Percentiles rank a stretch among this genome's conserved stretches.
These are phyloP conservation scores for Ispidina lecontei DNA, from an alignment of 2,797 vertebrate species.

Conservation along the genomic window DNA sequence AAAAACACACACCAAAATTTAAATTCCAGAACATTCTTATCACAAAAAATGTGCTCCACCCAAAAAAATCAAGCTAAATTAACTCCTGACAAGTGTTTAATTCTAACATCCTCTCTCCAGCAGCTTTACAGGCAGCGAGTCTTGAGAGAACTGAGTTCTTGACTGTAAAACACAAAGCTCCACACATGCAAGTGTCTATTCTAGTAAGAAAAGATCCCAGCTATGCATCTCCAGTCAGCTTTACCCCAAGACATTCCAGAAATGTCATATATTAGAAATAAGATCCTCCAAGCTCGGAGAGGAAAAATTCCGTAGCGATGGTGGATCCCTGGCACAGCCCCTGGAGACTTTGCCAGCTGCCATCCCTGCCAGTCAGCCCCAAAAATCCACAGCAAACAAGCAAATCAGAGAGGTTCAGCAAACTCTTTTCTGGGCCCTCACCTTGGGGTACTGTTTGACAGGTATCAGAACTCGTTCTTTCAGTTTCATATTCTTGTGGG, in stretches of 20 bases:
- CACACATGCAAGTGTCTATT: not conserved
- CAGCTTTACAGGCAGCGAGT: not conserved
- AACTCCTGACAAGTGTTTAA: not conserved
- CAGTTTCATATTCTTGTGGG: slow-evolving; percentile 93
- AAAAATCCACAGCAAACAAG: not conserved
- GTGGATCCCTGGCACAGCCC: not conserved
- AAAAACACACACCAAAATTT: not conserved
- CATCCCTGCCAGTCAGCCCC: not conserved
- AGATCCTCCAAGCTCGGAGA: not conserved
- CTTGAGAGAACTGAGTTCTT: not conserved
- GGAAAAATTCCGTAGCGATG: not conserved
- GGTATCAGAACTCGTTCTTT: slow-evolving; percentile 96
- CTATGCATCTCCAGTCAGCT: not conserved
- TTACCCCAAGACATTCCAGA: not conserved
- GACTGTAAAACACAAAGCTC: not conserved
- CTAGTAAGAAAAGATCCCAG: not conserved
- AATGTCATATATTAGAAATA: not conserved
- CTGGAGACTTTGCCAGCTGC: not conserved
- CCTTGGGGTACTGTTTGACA: slow-evolving; percentile 94
- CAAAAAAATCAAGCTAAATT: not conserved
- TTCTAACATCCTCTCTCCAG: not conserved
- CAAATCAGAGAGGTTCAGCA: not conserved
- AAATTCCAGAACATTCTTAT: not conserved
- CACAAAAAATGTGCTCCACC: not conserved
- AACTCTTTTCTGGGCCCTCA: slow-evolving; percentile 65